Base-by-base conservation (phyloP, 2,888 invertebrate species). In the Epinotia brunnichana region DNA sequence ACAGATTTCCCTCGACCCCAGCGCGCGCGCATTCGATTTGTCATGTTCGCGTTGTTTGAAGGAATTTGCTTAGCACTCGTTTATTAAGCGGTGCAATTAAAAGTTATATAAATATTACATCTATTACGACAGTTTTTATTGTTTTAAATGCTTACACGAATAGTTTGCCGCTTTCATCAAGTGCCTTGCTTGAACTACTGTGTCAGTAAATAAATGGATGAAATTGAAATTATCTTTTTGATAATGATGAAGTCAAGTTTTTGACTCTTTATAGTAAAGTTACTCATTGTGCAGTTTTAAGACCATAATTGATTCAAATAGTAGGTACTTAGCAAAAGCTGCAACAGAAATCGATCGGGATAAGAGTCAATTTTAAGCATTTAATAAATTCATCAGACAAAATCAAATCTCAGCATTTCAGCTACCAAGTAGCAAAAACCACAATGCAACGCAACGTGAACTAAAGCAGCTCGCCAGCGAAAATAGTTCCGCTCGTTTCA, bases 1-100 rank as follows among this genome's bases (percentile, higher is more conserved):
- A 85, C 81, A 87, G 86, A 87, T 87, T 88, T 90, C 84, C 80
- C 82, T 76, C 79, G 80, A 79, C 80, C 79, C 81, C 83, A 81
- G 79, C 76, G 77, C 78, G 29, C 75, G 75, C 15, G 29, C 78
- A 75, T 75, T 79, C 76, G 80, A 86, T 86, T 87, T 85, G 82
- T 87, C 83, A 85, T 82, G 81, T 79, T 79, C 75, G 77, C 77
- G 78, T 81, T 81, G 77, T 80, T 79, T 77, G 79, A 80, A 81
- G 78, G 81, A 77, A 82, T 80, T 81, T 78, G 78, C 80, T 82
- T 79, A 66, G 76, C 74, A 79, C 74, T 76, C 78, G 76, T 78
- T 77, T 75, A 68, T 79, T 78, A 78, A 80, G 76, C 76, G 76
- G 74, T 75, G 76, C 75, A 78, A 81, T 79, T 76, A 78, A 75